A percentile compares a stretch with the other conserved stretches of the same genome.
Conservation (phyloP, 64 coral and sea anemone genomes). For the Platygyra sinensis region DNA sequence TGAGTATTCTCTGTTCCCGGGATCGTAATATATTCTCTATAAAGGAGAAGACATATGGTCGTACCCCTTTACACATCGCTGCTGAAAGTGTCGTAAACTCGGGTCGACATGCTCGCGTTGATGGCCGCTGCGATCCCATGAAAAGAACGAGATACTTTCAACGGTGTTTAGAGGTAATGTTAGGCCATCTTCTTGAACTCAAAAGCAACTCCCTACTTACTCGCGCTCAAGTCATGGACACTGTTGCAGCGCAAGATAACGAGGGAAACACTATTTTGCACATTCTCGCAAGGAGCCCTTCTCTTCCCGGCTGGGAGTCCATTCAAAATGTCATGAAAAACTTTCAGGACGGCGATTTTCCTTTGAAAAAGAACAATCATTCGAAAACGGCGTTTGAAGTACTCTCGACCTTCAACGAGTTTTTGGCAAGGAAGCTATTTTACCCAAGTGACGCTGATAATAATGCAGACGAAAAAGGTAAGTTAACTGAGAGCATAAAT, state of each 20-base stretch:
- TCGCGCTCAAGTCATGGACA: constrained; percentile 25
- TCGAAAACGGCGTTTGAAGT: constrained; percentile 61
- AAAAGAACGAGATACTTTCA: constrained; percentile 65
- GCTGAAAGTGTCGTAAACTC: constrained; percentile 53
- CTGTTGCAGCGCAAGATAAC: constrained; percentile 54
- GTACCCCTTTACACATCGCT: constrained; percentile 60
- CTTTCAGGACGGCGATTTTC: constrained; percentile 31
- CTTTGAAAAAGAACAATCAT: constrained; percentile 50
- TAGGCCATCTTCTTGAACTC: constrained; percentile 61
- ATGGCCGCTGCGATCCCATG: constrained; percentile 55
- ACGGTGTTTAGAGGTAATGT: constrained; percentile 71
- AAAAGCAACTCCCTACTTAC: constrained; percentile 41
- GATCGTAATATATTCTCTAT: constrained; percentile 62
- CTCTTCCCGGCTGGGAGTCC: constrained; percentile 34
- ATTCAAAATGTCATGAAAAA: constrained; percentile 51
- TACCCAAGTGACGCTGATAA: background rate
- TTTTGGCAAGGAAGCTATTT: constrained; percentile 14
- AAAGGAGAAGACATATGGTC: constrained; percentile 39
- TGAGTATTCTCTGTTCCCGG: constrained; percentile 44
- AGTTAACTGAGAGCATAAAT: background rate
- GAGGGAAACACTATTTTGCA: constrained; percentile 67
- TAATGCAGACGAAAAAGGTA: background rate
- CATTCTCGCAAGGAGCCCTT: constrained; percentile 41
- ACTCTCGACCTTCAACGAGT: background rate
- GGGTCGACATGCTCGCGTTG: constrained; percentile 33